Evolutionary conservation across 2,888 invertebrate species (phyloP), one percentile per base, ranked within the genome.

Genomic region (Hermaeophaga mercurialis): DNA sequence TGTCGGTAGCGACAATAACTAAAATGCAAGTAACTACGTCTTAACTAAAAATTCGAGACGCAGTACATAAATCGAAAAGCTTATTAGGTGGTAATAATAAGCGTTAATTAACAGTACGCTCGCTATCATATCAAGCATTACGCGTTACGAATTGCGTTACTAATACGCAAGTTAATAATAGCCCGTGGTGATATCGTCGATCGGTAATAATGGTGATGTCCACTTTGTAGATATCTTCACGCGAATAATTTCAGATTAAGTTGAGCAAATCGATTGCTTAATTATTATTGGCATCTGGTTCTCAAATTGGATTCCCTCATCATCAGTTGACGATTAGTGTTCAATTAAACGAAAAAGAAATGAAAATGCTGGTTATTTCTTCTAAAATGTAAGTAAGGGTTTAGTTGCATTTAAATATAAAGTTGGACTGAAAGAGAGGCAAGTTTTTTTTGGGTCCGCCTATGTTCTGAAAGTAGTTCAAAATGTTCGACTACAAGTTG

Each of bases 121-220:
- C 7, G 9, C 3, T 9, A 28, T 2, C 36, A 7, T 4, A 17
- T 38, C 15, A n/a, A n/a, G 7, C 17, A 15, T 38, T 38, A 49
- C 49, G 49, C 31, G 28, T 50, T 31, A 28, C 19, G 22, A 15
- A 39, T 50, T 41, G 39, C 18, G 18, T 41, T 49, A 38, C 38
- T 38, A 38, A 39, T 12, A 41, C 50, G 41, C 41, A 50, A 12
- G 64, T 64, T 68, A 69, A 69, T 69, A 68, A 69, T 66, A 58
- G 66, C 58, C 60, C 54, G 66, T 58, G 65, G 69, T 66, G 56
- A 62, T 59, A 56, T 58, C 47, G 58, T 47, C 50, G 62, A 65
- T 66, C 64, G 58, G 64, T 67, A 69, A 67, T 64, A 62, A n/a
- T n/a, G n/a, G 50, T 62, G 63, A 62, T 62, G 62, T 59, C 67